Evolutionary conservation across 1,140 invertebrate species (phyloP), one percentile per base, ranked within the genome.

Genomic region (Halesus radiatus): DNA sequence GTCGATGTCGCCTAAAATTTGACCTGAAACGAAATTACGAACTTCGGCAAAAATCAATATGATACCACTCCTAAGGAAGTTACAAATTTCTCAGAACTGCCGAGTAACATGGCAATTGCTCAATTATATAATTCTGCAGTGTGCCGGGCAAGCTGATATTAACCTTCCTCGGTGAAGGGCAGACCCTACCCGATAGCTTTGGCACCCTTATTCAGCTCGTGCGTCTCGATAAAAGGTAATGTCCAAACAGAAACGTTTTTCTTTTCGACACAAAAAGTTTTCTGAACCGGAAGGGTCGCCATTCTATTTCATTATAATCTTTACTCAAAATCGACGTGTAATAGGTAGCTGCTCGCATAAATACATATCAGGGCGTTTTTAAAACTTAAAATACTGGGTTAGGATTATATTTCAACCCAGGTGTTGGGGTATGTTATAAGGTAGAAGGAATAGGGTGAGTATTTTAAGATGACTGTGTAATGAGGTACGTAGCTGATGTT

Each of bases 161-260:
- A 29, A 66, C 62, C 22, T 45, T 45, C 13, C 10, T 45, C 7
- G 20, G 18, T 18, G 32, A 70, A 70, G 23, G 16, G 37, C 10
- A 13, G 37, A 20, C 29, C 45, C 16, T 70, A 20, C 3, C 15
- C 18, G 4, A 45, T 8, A 50, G 37, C 6, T 20, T 70, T 70
- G 37, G 29, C 15, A 20, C 66, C 66, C 37, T 23, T 50, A 70
- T 70, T 29, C 37, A 50, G n/a, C n/a, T 18, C 66, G 37, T 70
- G 66, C 29, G 66, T 70, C 66, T 20, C 66, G 6, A 50, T 50
- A 70, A 70, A 70, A 16, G 66, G 13, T n/a, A 70, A 50, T 10
- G 29, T 70, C 66, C 66, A 70, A 70, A 18, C 37, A 37, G 37
- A 70, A 70, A 70, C 23, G 66, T 52, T 70, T 64, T 70, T 70